Evolutionary conservation across 2,888 invertebrate species (phyloP).

Genomic region (Glomeris marginata): DNA sequence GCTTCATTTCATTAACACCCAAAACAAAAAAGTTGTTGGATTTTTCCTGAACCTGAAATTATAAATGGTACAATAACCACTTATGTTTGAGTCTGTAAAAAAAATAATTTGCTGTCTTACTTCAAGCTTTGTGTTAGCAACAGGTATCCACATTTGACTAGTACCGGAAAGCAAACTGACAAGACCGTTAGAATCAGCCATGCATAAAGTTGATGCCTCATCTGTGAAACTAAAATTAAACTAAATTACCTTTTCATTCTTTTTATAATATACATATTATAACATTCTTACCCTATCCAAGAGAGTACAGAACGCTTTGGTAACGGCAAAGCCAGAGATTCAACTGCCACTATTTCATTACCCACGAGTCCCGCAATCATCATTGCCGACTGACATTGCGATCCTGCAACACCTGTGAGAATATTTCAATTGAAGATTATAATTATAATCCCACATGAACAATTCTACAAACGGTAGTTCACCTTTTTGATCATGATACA

Average conservation of each 20-base stretch:
- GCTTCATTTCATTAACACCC: constrained; percentile 58
- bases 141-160: constrained; percentile 53
- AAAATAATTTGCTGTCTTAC: no score
- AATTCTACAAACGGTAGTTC: no score
- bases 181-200: constrained; percentile 59
- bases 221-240: constrained; percentile 50
- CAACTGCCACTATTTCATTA: constrained; percentile 14
- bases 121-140: constrained; percentile 55
- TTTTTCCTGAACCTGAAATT: constrained; percentile 43
- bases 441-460: no score
- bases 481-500: constrained; percentile 46
- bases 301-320: constrained; percentile 17
- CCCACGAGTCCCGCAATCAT: constrained; percentile 18
- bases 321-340: no score
- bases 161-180: constrained; percentile 53
- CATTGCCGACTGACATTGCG: constrained; percentile 28
- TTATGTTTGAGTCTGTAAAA: no score
- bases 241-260: no score
- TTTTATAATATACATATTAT: background rate
- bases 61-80: no score
- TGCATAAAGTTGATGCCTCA: constrained; percentile 53
- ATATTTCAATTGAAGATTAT: no score
- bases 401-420: constrained; percentile 24
- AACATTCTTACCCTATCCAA: constrained; percentile 30
- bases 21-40: constrained; percentile 60